Conservation (phyloP, 2,888 invertebrate species). For the Nycteola revayana region DNA sequence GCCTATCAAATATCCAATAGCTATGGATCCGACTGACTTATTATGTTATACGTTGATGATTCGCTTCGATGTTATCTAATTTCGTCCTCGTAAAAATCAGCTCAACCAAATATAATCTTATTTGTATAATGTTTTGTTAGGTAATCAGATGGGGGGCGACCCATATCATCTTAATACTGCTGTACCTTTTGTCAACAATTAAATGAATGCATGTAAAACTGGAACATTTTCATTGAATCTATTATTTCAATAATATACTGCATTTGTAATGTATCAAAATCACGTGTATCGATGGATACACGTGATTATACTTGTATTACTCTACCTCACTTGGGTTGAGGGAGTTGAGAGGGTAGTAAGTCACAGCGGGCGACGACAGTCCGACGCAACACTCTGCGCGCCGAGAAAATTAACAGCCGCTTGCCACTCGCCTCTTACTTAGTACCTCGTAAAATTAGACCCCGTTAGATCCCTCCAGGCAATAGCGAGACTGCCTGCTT, state of each 20-base stretch:
- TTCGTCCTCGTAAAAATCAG: constrained; percentile 36
- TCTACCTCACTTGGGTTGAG: too few relatives aligned
- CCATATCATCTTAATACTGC: too few relatives aligned
- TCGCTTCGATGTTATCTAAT: constrained; percentile 50
- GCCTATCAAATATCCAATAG: constrained; percentile 70
- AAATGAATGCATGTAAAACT: too few relatives aligned
- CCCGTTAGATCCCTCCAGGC: constrained; percentile 68
- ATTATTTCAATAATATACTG: too few relatives aligned
- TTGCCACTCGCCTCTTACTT: constrained; percentile 75
- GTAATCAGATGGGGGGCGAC: too few relatives aligned
- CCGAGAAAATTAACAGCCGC: constrained; percentile 77
- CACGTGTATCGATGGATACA: too few relatives aligned
- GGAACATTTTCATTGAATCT: too few relatives aligned
- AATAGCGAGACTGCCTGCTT: constrained; percentile 38
- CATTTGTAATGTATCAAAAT: not conserved
- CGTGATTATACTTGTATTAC: too few relatives aligned
- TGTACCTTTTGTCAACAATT: too few relatives aligned
- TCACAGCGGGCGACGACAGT: constrained; percentile 77
- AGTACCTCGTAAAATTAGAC: constrained; percentile 80
- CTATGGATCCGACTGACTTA: constrained; percentile 54
- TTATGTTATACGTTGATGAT: constrained; percentile 49
- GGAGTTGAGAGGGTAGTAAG: constrained; percentile 51
- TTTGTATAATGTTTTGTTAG: too few relatives aligned
- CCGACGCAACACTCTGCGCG: constrained; percentile 45
- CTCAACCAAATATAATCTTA: too few relatives aligned